Percentiles rank a stretch among this genome's conserved stretches.
phyloP scores from a whole-genome alignment of 2,888 invertebrate genomes.

The Drosophila vallismaia region DNA sequence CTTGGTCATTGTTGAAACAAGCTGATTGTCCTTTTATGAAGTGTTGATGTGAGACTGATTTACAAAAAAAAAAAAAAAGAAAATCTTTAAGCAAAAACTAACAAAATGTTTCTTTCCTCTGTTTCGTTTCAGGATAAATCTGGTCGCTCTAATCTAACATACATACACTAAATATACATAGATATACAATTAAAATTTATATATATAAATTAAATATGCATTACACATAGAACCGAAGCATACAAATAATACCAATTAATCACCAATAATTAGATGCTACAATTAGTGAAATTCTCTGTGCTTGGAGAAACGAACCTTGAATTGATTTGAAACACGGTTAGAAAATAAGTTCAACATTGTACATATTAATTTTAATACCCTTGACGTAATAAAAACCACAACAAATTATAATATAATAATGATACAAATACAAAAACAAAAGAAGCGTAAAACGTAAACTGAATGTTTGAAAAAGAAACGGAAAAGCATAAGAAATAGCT shows the following conservation, averaged over 20 bases:
- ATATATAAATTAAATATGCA: constrained; percentile 42
- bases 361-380: constrained; percentile 69
- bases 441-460: constrained; percentile 61
- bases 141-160: constrained; percentile 80
- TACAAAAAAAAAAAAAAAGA: not conserved
- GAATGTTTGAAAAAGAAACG: constrained; percentile 43
- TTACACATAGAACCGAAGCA: constrained; percentile 51
- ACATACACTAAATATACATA: constrained; percentile 57
- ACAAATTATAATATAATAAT: constrained; percentile 53
- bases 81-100: not conserved
- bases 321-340: constrained; percentile 51
- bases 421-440: constrained; percentile 24
- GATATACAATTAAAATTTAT: constrained; percentile 36
- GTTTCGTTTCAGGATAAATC: constrained; percentile 76
- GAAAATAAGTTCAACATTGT: constrained; percentile 62
- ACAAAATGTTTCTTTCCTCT: constrained; percentile 12
- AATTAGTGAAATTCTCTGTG: constrained; percentile 71
- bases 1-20: constrained; percentile 31
- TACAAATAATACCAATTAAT: constrained; percentile 57
- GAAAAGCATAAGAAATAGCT: constrained; percentile 6
- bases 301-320: constrained; percentile 23
- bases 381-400: constrained; percentile 61
- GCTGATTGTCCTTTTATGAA: constrained; percentile 69
- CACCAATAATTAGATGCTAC: constrained; percentile 72
- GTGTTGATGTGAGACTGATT: constrained; percentile 55